Evolutionary conservation across 2,113 vertebrate genomes (phyloP), one percentile per base, ranked within the genome.

Genomic region (Octodon degus): DNA sequence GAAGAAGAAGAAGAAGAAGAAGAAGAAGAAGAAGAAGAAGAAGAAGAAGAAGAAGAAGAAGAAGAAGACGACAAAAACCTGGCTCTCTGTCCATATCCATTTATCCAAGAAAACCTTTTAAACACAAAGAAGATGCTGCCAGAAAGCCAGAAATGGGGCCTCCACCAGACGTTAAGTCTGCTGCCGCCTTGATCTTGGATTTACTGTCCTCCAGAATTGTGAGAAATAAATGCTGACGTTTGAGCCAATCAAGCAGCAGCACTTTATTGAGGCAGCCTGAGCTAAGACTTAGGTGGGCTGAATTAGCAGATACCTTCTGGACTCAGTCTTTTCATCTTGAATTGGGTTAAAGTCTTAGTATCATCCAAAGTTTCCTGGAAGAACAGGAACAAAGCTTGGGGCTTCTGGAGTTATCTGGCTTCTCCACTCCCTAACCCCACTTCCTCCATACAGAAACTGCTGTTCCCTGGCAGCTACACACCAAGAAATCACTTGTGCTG

Each of bases 1-100:
- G 43, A 43, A 43, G 43, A 43, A 43, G 43, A 43, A 43, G 43
- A 43, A 43, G 53, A 13, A 53, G 53, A 13, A 53, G 53, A 13
- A 53, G 53, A 53, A 53, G 53, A 53, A 53, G 53, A 53, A 53
- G 53, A 43, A 43, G 43, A 43, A 50, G 11, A 50, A 50, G 11
- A 50, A 50, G 11, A 50, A 12, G 50, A 50, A 10, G 50, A 50
- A 4, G 7, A 50, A 1, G 50, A 50, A 1, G 50, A 50, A 1
- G 70, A 50, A 76, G 9, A 81, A 17, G 19, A 62, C 84, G 70
- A 70, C 24, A 74, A 68, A 86, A 4, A 34, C 22, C 27, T 22
- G 4, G 2, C 16, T 22, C 6, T 24, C 13, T 83, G 30, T 79
- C 34, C 40, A n/a, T 2, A 0, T 5, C 9, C 43, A 40, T 1